phyloP scores from a whole-genome alignment of 2,113 vertebrate genomes.

The Anas platyrhynchos region DNA sequence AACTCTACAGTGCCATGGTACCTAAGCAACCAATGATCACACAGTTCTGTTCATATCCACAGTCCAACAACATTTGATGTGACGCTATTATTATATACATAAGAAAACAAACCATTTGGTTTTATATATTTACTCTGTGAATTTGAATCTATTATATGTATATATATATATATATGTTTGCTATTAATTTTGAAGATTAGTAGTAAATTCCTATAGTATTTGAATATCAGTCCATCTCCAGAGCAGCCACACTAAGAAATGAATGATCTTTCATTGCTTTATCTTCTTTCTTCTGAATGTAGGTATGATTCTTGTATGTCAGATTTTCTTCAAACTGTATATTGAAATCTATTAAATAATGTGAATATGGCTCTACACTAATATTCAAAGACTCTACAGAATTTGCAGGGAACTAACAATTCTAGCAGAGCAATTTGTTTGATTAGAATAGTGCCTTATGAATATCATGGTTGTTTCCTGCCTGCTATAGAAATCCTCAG shows the following conservation, averaged over 20 bases:
- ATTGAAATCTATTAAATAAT: not conserved
- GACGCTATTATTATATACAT: not conserved
- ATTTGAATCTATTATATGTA: not conserved
- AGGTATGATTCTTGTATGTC: not conserved
- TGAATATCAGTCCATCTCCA: not conserved
- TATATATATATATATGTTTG: not conserved
- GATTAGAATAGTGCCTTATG: not conserved
- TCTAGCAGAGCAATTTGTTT: not conserved
- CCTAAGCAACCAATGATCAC: not conserved
- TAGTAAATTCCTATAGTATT: not conserved
- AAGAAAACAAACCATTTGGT: not conserved
- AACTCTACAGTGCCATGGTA: not conserved
- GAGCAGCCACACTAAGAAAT: not conserved
- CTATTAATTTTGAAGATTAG: not conserved
- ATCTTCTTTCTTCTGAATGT: slow-evolving; percentile 11
- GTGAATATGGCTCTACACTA: not conserved
- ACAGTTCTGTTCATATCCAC: not conserved
- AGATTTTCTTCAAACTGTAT: not conserved
- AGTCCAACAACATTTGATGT: not conserved
- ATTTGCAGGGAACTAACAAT: not conserved
- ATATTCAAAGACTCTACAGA: not conserved
- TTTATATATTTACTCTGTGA: not conserved
- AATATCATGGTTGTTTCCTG: not conserved
- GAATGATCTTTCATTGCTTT: not conserved
- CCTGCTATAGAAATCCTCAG: slow-evolving; percentile 1